Evolutionary conservation across 35 echinoderm and acorn worm species (phyloP).

Genomic region (Patiria miniata): DNA sequence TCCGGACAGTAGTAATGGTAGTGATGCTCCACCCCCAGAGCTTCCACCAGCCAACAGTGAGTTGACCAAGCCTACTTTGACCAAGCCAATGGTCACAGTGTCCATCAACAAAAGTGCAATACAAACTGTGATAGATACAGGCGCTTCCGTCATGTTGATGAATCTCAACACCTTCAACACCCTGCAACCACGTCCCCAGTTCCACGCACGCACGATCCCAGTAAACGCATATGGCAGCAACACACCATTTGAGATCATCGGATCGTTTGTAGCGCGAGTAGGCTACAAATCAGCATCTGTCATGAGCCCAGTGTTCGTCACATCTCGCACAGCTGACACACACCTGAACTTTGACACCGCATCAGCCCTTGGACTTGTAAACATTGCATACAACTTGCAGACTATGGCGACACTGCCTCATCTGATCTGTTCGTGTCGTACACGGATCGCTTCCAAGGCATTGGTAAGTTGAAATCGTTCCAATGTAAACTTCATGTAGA

Average conservation of each 20-base stretch:
- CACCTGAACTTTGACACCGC: slow-evolving; percentile 17
- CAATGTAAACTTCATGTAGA: slow-evolving; percentile 68
- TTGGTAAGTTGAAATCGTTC: slow-evolving; percentile 54
- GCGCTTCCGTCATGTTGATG: slow-evolving; percentile 6
- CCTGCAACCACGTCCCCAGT: neutral
- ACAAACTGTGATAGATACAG: neutral
- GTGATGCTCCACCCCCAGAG: neutral
- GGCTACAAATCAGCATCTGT: neutral
- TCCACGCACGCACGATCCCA: neutral
- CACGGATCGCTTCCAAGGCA: too few species aligned
- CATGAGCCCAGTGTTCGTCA: neutral
- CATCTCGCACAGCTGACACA: neutral
- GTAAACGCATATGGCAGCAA: slow-evolving; percentile 39
- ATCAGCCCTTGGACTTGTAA: neutral
- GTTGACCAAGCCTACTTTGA: neutral
- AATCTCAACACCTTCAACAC: neutral
- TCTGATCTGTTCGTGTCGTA: too few species aligned
- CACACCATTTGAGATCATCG: neutral
- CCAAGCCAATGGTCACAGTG: neutral
- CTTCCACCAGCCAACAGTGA: neutral
- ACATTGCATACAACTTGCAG: neutral
- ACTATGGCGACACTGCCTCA: too few species aligned
- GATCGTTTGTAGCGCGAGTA: neutral
- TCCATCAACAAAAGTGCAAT: neutral
- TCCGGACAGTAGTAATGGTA: neutral